Base-by-base conservation (phyloP, 2,113 vertebrate species). In the Caloenas nicobarica region DNA sequence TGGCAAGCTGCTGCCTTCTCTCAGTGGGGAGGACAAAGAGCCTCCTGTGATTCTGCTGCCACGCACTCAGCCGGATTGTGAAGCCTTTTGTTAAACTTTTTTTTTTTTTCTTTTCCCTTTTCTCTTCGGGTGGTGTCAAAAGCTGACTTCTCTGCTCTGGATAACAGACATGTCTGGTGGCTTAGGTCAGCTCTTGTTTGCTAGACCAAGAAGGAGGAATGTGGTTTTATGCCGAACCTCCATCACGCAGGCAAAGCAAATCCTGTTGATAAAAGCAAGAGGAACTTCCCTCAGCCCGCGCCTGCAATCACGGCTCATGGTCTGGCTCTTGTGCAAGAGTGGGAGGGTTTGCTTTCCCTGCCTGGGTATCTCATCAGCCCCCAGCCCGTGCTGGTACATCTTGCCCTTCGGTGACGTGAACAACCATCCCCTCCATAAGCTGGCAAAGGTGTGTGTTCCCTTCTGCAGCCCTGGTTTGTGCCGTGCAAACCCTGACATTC, bases 71-170 rank as follows among this genome's bases (percentile, higher is more conserved):
- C 16, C 10, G 2, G 26, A 10, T 80, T 83, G 28, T 76, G 73
- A n/a, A 91, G 76, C 29, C 70, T 96, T 94, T 93, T 90, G 76
- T 81, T 88, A 68, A 90, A 70, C 53, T 91, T 8, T 1, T 7
- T 61, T 44, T 56, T 25, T 48, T n/a, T 17, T 4, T 8, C 3
- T 58, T 5, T 31, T 26, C 7, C 4, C 0, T 48, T 48, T 69
- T 23, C 22, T 72, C 61, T 62, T 82, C 0, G 9, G 29, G 29
- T 80, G 42, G 6, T 89, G 71, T 96, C 81, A 66, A 14, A 68
- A 87, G n/a, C 82, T 60, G 68, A 70, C 68, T 80, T 7, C 87
- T 61, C 7, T 71, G 65, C 74, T 57, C 29, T 62, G 81, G 60
- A 1, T 42, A 8, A 38, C 2, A 4, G 76, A 22, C 4, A 4